Conservation (phyloP, 2,797 vertebrate species). For the Sebastes variabilis region DNA sequence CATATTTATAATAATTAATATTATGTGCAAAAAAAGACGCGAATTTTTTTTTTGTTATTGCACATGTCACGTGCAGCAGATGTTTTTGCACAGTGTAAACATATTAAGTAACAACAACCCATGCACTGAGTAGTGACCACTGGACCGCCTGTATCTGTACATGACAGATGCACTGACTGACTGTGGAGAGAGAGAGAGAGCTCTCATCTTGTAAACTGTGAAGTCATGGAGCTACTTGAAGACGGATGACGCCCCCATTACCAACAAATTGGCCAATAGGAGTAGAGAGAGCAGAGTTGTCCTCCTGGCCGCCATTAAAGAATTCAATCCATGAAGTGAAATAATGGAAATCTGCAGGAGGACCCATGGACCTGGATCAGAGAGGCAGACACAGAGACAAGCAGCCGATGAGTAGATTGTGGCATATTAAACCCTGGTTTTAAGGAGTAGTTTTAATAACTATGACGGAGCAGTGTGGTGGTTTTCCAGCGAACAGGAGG, state of each 20-base stretch:
- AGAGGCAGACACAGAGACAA: slow-evolving; percentile 43
- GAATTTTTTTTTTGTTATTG: not conserved
- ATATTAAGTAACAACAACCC: too few relatives aligned
- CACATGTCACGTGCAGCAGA: too few relatives aligned
- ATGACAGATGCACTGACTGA: not conserved
- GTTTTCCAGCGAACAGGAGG: slow-evolving; percentile 56
- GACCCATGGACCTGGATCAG: slow-evolving; percentile 68
- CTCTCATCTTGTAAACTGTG: slow-evolving; percentile 82
- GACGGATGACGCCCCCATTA: slow-evolving; percentile 83
- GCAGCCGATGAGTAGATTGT: slow-evolving; percentile 67
- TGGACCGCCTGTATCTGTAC: slow-evolving; percentile 1
- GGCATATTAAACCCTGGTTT: slow-evolving; percentile 51
- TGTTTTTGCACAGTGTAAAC: too few relatives aligned
- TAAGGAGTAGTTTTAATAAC: slow-evolving; percentile 44
- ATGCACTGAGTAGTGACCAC: not conserved
- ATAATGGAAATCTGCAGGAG: slow-evolving; percentile 90
- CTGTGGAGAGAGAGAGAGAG: slow-evolving; percentile 1
- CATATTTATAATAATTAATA: too few relatives aligned
- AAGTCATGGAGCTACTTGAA: slow-evolving; percentile 81
- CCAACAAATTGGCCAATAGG: slow-evolving; percentile 83
- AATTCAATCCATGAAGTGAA: slow-evolving; percentile 95
- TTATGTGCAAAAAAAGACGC: too few relatives aligned
- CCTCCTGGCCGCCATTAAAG: slow-evolving; percentile 99
- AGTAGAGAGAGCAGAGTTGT: slow-evolving; percentile 88
- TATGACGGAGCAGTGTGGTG: slow-evolving; percentile 50